Evolutionary conservation across 2,797 vertebrate species (phyloP), one percentile per base, ranked within the genome.

Genomic region (Psittacula derbiana): DNA sequence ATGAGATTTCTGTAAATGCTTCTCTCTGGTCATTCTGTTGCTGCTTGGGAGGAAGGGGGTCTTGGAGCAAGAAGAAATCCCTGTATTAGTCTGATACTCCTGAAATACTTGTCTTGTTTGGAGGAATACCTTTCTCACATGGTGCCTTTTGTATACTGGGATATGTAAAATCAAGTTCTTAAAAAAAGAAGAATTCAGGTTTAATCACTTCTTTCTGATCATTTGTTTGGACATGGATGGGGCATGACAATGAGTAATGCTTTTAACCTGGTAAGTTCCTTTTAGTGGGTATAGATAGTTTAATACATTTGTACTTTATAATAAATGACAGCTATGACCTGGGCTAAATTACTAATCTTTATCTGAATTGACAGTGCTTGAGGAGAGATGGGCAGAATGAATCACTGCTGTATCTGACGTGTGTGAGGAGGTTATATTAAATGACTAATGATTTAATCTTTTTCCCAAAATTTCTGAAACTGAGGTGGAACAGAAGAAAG

Each of bases 281-380:
- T 88, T 74, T 40, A 78, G 82, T 83, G 85, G 87, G 15, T 86
- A 50, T 66, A 73, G 92, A 82, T 76, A 86, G 69, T 52, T 92
- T 66, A 88, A 78, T 90, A 70, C 62, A 30, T 71, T 80, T 86
- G 82, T 88, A 55, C 80, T 64, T 95, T 65, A 92, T 91, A 58
- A 81, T 65, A 95, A 93, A 88, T 94, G 95, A 93, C 95, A 96
- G 94, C 90, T 91, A 46, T 16, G 66, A 92, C 92, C 93, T 79
- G 86, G 80, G 90, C 89, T 90, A 93, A 91, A 79, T 96, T 91
- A 80, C 91, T 94, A 92, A 97, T 96, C 91, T 94, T 94, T 66
- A 93, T 93, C 79, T 91, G 95, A 74, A 95, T 79, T 91, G 95
- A 94, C 92, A 95, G 88, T 58, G 89, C 85, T 94, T 67, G 89